Conservation (phyloP, 2,888 invertebrate species). For the Hydroisotoma schaefferi region DNA sequence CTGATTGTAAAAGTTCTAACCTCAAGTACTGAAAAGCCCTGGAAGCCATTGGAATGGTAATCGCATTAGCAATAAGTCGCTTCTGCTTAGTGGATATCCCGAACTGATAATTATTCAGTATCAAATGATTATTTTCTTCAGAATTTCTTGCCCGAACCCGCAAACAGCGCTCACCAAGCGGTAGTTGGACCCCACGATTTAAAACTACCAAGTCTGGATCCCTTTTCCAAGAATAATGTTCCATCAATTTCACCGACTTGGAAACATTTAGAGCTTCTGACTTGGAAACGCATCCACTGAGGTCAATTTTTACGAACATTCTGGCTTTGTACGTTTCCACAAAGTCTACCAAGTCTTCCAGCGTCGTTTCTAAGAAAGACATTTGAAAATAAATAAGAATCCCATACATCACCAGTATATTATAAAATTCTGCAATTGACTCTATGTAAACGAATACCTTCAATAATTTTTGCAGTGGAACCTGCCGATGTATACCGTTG, state of each 20-base stretch:
- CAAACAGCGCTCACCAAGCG: slow-evolving; percentile 21
- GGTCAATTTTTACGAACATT: slow-evolving; percentile 11
- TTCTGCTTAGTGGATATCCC: too few relatives aligned
- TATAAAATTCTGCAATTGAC: too few relatives aligned
- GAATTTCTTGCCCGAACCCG: not conserved
- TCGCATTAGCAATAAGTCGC: too few relatives aligned
- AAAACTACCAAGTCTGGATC: not conserved
- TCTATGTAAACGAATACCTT: too few relatives aligned
- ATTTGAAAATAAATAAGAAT: too few relatives aligned
- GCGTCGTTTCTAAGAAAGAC: too few relatives aligned
- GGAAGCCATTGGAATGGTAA: not conserved
- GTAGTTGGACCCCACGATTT: slow-evolving; percentile 3
- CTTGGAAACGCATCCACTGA: slow-evolving; percentile 13
- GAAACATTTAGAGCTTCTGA: not conserved
- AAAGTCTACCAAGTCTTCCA: too few relatives aligned
- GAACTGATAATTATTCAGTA: slow-evolving; percentile 21
- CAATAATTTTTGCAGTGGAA: too few relatives aligned
- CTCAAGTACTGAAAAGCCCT: slow-evolving; percentile 17
- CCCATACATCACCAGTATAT: too few relatives aligned
- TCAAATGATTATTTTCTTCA: slow-evolving; percentile 3
- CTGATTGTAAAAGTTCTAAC: not conserved
- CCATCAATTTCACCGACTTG: not conserved
- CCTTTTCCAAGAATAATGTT: slow-evolving; percentile 1
- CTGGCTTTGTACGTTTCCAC: too few relatives aligned
- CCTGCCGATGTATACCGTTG: too few relatives aligned